Conservation (phyloP, 1,140 invertebrate genomes). For the Dendroctonus valens region DNA sequence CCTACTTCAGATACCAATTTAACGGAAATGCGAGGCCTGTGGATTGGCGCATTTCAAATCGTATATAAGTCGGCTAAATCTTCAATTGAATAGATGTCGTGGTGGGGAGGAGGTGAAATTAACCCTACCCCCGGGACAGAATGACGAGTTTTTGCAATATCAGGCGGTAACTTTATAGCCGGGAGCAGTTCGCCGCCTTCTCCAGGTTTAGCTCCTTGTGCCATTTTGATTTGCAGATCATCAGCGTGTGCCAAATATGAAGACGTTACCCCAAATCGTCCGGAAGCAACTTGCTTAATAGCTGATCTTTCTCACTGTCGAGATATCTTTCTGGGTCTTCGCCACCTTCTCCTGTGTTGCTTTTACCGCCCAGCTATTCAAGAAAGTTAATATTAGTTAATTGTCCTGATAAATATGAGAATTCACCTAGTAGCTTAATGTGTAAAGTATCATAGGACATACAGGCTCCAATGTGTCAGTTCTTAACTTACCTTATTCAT, state of each 20-base stretch:
- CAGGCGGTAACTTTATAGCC: slow-evolving; percentile 80
- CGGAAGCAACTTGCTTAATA: slow-evolving; percentile 94
- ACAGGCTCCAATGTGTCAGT: too few relatives aligned
- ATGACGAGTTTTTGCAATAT: slow-evolving; percentile 93
- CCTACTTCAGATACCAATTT: slow-evolving; percentile 98
- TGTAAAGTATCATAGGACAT: too few relatives aligned
- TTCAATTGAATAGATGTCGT: slow-evolving; percentile 99
- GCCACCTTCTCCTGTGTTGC: slow-evolving; percentile 95
- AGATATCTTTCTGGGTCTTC: slow-evolving; percentile 84
- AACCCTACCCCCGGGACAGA: slow-evolving; percentile 97
- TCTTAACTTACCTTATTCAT: slow-evolving; percentile 78
- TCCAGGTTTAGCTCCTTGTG: slow-evolving; percentile 96
- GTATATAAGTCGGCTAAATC: slow-evolving; percentile 96
- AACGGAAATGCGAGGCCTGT: slow-evolving; percentile 89
- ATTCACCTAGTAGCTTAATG: too few relatives aligned
- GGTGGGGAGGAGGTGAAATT: slow-evolving; percentile 98
- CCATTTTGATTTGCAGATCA: slow-evolving; percentile 97
- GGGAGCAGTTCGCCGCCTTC: slow-evolving; percentile 93
- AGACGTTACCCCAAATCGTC: slow-evolving; percentile 96
- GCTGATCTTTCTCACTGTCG: slow-evolving; percentile 73
- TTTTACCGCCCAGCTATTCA: slow-evolving; percentile 60
- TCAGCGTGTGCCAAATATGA: slow-evolving; percentile 96
- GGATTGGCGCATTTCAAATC: slow-evolving; percentile 98
- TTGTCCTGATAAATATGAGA: too few relatives aligned
- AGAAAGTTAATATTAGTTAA: not conserved